These are phyloP conservation scores for Mimas tiliae DNA, from an alignment of 2,888 invertebrate species.

Conservation along the genomic window DNA sequence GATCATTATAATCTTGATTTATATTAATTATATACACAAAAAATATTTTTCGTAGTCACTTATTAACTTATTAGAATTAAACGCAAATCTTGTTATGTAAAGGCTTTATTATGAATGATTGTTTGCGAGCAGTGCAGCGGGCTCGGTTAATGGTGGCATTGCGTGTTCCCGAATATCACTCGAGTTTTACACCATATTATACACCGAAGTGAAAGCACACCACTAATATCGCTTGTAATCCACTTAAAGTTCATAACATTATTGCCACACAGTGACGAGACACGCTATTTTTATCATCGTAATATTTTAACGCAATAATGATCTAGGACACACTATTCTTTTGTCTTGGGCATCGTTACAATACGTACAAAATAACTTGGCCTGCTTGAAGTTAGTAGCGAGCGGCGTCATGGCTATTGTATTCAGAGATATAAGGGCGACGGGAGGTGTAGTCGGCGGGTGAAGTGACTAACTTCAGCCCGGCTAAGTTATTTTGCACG, in stretches of 20 bases:
- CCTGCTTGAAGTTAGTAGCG: too few species aligned
- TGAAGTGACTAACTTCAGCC: too few species aligned
- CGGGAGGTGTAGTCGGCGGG: too few species aligned
- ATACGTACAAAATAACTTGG: too few species aligned
- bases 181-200: constrained; percentile 60
- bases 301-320: constrained; percentile 37
- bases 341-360: neutral
- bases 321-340: constrained; percentile 27
- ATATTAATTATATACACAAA: neutral
- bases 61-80: neutral
- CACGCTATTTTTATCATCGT: constrained; percentile 49
- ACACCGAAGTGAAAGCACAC: constrained; percentile 61
- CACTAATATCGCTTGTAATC: constrained; percentile 68
- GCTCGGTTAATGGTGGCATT: constrained; percentile 56
- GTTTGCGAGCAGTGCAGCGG: constrained; percentile 46
- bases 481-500: too few species aligned
- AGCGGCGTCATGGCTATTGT: too few species aligned
- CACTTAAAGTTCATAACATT: constrained; percentile 65
- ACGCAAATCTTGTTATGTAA: neutral
- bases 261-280: constrained; percentile 37
- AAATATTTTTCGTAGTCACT: neutral
- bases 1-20: neutral
- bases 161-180: constrained; percentile 72
- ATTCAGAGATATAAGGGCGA: too few species aligned
- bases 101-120: neutral